Evolutionary conservation across 1,140 invertebrate species (phyloP).

Genomic region (Neoseiulus cucumeris): DNA sequence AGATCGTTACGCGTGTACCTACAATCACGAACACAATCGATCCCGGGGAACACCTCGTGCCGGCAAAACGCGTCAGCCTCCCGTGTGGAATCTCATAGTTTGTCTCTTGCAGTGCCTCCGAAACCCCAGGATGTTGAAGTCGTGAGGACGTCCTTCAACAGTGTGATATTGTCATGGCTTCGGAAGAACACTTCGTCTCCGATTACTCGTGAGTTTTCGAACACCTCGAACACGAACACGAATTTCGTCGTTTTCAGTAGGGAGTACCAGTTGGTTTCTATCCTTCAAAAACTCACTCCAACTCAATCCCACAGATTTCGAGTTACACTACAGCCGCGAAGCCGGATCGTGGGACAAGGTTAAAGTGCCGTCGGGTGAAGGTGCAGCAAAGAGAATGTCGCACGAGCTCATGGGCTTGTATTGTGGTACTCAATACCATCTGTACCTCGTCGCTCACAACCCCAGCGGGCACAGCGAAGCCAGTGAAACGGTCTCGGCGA

Average conservation of each 20-base stretch:
- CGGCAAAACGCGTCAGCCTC: no score
- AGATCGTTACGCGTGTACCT: no score
- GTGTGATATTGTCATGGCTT: background rate
- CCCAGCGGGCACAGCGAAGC: constrained; percentile 64
- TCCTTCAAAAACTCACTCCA: no score
- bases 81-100: no score
- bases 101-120: background rate
- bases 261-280: no score
- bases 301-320: background rate
- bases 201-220: background rate
- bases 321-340: constrained; percentile 4
- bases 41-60: no score
- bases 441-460: constrained; percentile 70
- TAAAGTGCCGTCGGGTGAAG: constrained; percentile 1
- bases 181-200: constrained; percentile 7
- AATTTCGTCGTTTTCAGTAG: no score
- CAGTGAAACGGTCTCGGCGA: constrained; percentile 30
- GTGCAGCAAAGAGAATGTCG: background rate
- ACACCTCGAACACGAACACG: no score
- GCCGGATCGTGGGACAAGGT: background rate
- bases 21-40: no score
- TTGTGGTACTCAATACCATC: constrained; percentile 62
- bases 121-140: constrained; percentile 8
- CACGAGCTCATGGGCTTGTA: constrained; percentile 5
- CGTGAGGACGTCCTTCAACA: background rate